These are phyloP conservation scores for Melinaea marsaeus DNA, from an alignment of 2,888 invertebrate genomes.

Conservation along the genomic window DNA sequence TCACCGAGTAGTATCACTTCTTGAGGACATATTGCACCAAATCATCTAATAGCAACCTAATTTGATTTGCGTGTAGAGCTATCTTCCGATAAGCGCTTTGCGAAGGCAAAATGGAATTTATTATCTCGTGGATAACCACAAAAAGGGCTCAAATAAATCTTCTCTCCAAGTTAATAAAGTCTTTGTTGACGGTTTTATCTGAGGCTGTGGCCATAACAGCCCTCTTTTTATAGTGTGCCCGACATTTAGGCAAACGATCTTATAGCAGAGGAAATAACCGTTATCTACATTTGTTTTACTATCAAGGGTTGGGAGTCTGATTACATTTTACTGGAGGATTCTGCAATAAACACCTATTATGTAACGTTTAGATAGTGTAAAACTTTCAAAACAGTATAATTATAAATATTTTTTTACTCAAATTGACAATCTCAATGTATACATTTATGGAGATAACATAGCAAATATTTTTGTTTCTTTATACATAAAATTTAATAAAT, in stretches of 20 bases:
- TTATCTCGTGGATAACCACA: conserved; percentile 58
- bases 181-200: conserved; percentile 66
- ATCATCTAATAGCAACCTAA: conserved; percentile 61
- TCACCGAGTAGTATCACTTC: background rate
- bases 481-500: no score
- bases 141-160: conserved; percentile 71
- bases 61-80: conserved; percentile 69
- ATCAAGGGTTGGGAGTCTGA: conserved; percentile 3
- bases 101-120: conserved; percentile 65
- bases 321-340: background rate
- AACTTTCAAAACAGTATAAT: no score
- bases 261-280: conserved; percentile 10
- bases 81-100: conserved; percentile 65
- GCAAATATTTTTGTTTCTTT: no score
- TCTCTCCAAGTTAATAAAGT: conserved; percentile 67
- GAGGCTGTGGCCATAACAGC: conserved; percentile 47
- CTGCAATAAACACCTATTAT: background rate
- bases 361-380: no score
- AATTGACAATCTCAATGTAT: no score
- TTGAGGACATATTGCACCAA: conserved; percentile 20
- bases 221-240: conserved; percentile 50
- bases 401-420: no score
- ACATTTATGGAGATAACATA: no score
- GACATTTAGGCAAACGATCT: conserved; percentile 18
- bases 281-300: conserved; percentile 8